Conservation (phyloP, 2,888 invertebrate species). For the Fragum sueziense region DNA sequence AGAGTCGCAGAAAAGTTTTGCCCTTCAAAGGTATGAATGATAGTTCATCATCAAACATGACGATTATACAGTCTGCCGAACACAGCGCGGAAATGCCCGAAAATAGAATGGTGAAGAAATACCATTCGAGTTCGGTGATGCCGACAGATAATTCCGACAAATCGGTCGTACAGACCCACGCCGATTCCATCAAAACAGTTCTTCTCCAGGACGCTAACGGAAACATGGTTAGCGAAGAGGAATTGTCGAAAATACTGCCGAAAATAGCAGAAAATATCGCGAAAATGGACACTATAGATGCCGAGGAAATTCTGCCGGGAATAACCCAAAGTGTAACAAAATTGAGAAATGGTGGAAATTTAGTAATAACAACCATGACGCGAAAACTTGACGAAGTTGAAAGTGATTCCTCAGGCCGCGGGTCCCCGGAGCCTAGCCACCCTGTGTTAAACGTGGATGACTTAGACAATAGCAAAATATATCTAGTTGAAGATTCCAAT, state of each 20-base stretch:
- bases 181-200: constrained; percentile 46
- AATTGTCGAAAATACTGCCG: constrained; percentile 49
- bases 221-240: constrained; percentile 53
- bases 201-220: constrained; percentile 53
- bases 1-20: constrained; percentile 32
- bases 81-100: constrained; percentile 57
- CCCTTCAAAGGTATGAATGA: constrained; percentile 23
- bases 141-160: constrained; percentile 33
- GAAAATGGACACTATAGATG: constrained; percentile 61
- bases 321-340: constrained; percentile 66
- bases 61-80: constrained; percentile 52
- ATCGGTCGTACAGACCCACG: constrained; percentile 49
- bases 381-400: constrained; percentile 66
- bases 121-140: constrained; percentile 51
- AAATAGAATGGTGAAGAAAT: constrained; percentile 45
- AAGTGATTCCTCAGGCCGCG: constrained; percentile 50
- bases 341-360: constrained; percentile 64
- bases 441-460: constrained; percentile 57
- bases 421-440: constrained; percentile 46
- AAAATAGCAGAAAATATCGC: constrained; percentile 61
- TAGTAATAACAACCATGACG: constrained; percentile 67
- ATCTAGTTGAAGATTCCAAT: constrained; percentile 67
- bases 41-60: constrained; percentile 40
- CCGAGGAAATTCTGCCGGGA: constrained; percentile 66
- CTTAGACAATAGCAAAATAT: constrained; percentile 58